A percentile compares a stretch with the other conserved stretches of the same genome.
These are phyloP conservation scores for Leptopilina clavipes DNA, from an alignment of 1,140 invertebrate genomes.

Conservation along the genomic window DNA sequence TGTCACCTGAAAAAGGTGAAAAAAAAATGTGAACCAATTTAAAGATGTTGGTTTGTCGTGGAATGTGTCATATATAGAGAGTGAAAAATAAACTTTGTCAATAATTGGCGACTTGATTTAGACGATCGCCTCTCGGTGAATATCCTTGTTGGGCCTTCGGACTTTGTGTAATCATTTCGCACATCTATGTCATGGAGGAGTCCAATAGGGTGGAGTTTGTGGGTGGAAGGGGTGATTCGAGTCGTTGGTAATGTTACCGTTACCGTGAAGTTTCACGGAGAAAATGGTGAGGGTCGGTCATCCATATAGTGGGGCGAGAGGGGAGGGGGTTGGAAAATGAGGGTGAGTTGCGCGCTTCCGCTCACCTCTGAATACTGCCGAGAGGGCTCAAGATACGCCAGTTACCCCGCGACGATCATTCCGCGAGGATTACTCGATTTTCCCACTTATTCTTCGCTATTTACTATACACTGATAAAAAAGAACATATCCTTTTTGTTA, in stretches of 20 bases:
- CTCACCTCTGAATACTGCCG: conserved; percentile 60
- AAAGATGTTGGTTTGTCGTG: too few species aligned
- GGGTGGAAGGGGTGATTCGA: background rate
- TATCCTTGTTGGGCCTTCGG: conserved; percentile 36
- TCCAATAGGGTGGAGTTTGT: conserved; percentile 50
- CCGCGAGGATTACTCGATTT: conserved; percentile 62
- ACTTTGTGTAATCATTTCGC: conserved; percentile 44
- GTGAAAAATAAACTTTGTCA: background rate
- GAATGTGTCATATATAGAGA: too few species aligned
- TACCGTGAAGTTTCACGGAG: conserved; percentile 45
- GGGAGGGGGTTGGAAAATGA: conserved; percentile 44
- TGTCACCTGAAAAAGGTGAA: too few species aligned
- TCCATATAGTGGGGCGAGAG: conserved; percentile 40
- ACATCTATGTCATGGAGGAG: conserved; percentile 48
- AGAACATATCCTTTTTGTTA: background rate
- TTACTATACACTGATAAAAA: background rate
- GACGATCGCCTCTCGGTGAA: background rate
- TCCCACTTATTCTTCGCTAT: background rate
- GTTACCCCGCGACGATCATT: conserved; percentile 70
- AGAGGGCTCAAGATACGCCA: conserved; percentile 58
- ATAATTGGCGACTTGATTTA: background rate
- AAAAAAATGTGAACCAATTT: too few species aligned
- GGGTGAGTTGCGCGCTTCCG: conserved; percentile 64
- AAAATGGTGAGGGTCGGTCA: conserved; percentile 42
- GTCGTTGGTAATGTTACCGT: conserved; percentile 44